Percentiles rank a stretch among this genome's conserved stretches.
phyloP scores from a whole-genome alignment of 2,797 vertebrate genomes.

The Sebastes flavidus region DNA sequence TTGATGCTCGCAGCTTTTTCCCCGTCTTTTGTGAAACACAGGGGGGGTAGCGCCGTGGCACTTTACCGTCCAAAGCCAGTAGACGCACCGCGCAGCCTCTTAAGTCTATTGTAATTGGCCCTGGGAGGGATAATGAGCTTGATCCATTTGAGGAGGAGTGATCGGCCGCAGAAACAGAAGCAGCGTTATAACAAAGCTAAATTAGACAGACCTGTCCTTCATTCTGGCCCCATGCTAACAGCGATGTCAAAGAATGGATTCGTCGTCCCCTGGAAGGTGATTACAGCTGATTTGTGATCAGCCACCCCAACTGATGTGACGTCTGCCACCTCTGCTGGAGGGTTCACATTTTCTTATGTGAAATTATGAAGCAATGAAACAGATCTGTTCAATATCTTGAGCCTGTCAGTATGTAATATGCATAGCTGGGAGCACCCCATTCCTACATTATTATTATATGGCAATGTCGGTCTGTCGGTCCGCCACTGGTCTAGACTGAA shows the following conservation, averaged over 20 bases:
- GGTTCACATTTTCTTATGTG: neutral
- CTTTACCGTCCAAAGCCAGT: conserved; percentile 3
- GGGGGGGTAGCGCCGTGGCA: neutral
- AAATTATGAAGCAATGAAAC: neutral
- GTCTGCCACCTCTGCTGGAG: neutral
- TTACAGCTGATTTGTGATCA: neutral
- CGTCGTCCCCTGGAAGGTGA: neutral
- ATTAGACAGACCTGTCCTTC: conserved; percentile 2
- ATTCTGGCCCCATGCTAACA: neutral
- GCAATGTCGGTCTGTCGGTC: neutral
- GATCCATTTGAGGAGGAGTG: neutral
- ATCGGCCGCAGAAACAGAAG: neutral
- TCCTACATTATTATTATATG: neutral
- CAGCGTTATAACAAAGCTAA: neutral
- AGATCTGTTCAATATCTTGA: neutral
- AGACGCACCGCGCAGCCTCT: neutral
- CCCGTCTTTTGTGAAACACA: neutral
- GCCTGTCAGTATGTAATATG: too few relatives aligned
- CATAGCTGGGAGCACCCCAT: neutral
- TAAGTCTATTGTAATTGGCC: conserved; percentile 23
- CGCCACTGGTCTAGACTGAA: neutral
- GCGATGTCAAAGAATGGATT: neutral
- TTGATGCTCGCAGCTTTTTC: conserved; percentile 37
- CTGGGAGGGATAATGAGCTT: conserved; percentile 25
- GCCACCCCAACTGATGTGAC: neutral